Conservation (phyloP, 2,113 vertebrate genomes). For the Carettochelys insculpta region DNA sequence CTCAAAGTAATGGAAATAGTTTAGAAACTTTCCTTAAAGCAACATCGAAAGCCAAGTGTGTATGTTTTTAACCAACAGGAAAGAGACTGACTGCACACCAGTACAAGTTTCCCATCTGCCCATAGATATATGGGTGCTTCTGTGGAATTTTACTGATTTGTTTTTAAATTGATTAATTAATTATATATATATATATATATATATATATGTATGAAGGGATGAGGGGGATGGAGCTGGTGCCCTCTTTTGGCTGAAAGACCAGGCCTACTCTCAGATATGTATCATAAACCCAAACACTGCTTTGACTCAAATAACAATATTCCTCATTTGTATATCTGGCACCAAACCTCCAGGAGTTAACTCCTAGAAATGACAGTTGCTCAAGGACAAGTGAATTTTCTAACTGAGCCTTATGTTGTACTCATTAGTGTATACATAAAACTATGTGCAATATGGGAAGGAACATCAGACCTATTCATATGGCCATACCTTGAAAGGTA, state of each 20-base stretch:
- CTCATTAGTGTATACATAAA: not conserved
- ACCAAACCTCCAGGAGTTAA: not conserved
- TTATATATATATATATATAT: not conserved
- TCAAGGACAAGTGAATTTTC: not conserved
- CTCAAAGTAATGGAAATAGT: not conserved
- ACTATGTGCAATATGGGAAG: not conserved
- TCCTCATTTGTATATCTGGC: not conserved
- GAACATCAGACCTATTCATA: not conserved
- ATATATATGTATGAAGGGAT: not conserved
- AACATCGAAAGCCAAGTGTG: not conserved
- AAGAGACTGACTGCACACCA: not conserved
- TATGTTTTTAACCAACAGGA: not conserved
- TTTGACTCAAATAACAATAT: not conserved
- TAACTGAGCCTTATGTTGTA: not conserved
- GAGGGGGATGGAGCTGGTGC: not conserved
- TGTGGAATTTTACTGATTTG: not conserved
- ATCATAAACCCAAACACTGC: not conserved
- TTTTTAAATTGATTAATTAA: not conserved
- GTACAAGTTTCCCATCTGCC: not conserved
- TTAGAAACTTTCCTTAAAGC: not conserved
- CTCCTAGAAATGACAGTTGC: not conserved
- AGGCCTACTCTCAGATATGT: not conserved
- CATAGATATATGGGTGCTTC: not conserved
- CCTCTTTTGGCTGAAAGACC: not conserved
- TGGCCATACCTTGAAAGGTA: not conserved